Percentiles rank a stretch among this genome's conserved stretches.
phyloP scores from a whole-genome alignment of 2,113 vertebrate genomes.

The Anguilla japonica region DNA sequence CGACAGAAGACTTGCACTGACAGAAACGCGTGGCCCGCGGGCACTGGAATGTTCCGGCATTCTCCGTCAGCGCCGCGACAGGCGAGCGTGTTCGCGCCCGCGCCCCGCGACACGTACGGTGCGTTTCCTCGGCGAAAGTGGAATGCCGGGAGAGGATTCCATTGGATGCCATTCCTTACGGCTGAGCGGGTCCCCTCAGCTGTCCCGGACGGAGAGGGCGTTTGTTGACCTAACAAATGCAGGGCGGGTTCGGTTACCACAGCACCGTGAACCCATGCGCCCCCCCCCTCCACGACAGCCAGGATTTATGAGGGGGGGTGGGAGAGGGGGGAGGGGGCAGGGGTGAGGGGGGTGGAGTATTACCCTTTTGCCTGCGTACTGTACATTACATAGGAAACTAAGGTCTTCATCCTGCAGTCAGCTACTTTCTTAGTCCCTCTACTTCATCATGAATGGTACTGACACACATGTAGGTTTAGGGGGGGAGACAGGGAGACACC shows the following conservation, averaged over 20 bases:
- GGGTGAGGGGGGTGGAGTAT: neutral
- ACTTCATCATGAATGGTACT: neutral
- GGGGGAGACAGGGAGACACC: too few relatives aligned
- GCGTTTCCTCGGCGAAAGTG: constrained; percentile 58
- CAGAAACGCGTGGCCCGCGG: constrained; percentile 11
- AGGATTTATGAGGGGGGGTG: constrained; percentile 1
- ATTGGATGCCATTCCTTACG: constrained; percentile 46
- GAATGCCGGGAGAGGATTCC: constrained; percentile 54
- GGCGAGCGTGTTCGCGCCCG: constrained; percentile 24
- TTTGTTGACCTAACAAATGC: constrained; percentile 43
- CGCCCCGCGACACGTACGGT: neutral
- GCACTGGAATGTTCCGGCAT: constrained; percentile 28
- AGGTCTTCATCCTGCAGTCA: neutral
- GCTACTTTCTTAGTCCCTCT: neutral
- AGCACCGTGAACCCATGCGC: constrained; percentile 11
- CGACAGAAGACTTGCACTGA: neutral
- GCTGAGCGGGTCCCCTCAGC: constrained; percentile 57
- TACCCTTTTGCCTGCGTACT: constrained; percentile 7
- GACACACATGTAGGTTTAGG: too few relatives aligned
- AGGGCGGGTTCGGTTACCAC: constrained; percentile 26
- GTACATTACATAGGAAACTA: constrained; percentile 6
- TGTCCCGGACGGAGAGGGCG: constrained; percentile 46
- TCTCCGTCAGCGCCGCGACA: neutral
- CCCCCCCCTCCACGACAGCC: neutral
- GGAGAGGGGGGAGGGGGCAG: too few relatives aligned